Conservation (phyloP, 2,113 vertebrate genomes). For the Percopsis transmontana region DNA sequence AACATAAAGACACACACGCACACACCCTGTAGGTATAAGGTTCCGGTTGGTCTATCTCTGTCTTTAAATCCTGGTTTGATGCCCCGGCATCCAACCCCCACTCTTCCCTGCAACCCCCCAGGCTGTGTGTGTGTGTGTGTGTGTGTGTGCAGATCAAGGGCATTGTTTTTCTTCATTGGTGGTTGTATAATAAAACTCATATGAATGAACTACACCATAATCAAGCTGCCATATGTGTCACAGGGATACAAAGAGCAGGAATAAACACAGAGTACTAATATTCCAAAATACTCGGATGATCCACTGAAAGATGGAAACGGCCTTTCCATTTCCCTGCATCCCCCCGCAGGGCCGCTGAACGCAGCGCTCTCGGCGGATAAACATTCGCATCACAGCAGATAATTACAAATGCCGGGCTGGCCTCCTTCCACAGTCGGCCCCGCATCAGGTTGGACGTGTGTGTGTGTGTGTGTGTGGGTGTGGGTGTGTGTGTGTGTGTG, state of each 20-base stretch:
- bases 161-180: conserved; percentile 76
- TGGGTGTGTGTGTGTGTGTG: no score
- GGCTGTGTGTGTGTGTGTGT: conserved; percentile 32
- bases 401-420: conserved; percentile 30
- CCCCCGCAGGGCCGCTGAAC: background rate
- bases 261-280: conserved; percentile 25
- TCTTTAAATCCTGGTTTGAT: conserved; percentile 75
- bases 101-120: conserved; percentile 68
- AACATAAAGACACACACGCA: conserved; percentile 33
- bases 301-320: conserved; percentile 26
- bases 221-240: conserved; percentile 12
- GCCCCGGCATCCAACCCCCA: conserved; percentile 77
- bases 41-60: conserved; percentile 78
- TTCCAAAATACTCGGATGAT: conserved; percentile 29
- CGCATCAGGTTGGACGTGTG: conserved; percentile 47
- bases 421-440: conserved; percentile 24
- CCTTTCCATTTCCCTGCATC: background rate
- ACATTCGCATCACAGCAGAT: conserved; percentile 16
- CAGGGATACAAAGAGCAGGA: conserved; percentile 54
- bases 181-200: conserved; percentile 71
- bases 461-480: conserved; percentile 34
- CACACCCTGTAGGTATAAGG: conserved; percentile 68
- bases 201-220: conserved; percentile 8
- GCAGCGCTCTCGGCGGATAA: conserved; percentile 14
- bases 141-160: conserved; percentile 45